Evolutionary conservation across 2,797 vertebrate genomes (phyloP), one percentile per base, ranked within the genome.

Genomic region (Orientallactaga sibirica): DNA sequence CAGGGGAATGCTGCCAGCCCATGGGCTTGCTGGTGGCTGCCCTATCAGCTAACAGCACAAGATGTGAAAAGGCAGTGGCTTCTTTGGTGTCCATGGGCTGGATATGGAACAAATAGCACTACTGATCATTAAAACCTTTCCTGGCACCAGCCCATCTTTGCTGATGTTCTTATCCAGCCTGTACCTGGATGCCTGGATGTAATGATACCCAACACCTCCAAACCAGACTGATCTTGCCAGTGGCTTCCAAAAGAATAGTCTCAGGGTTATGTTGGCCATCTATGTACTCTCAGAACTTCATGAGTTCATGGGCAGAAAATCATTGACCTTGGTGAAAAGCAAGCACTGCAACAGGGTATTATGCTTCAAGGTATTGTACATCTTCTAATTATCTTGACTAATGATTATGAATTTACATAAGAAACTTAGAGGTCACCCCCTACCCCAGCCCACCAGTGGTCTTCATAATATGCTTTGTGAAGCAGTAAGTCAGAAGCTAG

Each of bases 71-170:
- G 87, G 52, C 84, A 93, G 85, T 25, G 86, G 27, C 91, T 75
- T 89, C 84, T 90, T 71, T 48, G 96, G 96, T 94, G 88, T 95
- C 84, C n/a, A 0, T 29, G 68, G 91, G 71, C 9, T 93, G 61
- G 16, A 20, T 33, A 55, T 88, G 94, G 37, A 90, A 7, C 68
- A 96, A 96, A 94, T 43, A 29, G 86, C 90, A 85, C 68, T n/a
- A 94, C 76, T 81, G 15, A 27, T 89, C 5, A 11, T 62, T 75
- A 67, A 87, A 94, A 93, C 88, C 78, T 97, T 97, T 97, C 97
- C 96, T 96, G 96, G 96, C 96, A 52, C 66, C 11, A 52, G 55
- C 66, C 95, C 87, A 94, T 93, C 81, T 75, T 93, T 92, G 91
- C 84, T 93, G 87, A 86, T 7, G 7, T 94, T 91, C 84, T 83